Conservation (phyloP, 2,797 vertebrate genomes). For the Scleropages formosus region DNA sequence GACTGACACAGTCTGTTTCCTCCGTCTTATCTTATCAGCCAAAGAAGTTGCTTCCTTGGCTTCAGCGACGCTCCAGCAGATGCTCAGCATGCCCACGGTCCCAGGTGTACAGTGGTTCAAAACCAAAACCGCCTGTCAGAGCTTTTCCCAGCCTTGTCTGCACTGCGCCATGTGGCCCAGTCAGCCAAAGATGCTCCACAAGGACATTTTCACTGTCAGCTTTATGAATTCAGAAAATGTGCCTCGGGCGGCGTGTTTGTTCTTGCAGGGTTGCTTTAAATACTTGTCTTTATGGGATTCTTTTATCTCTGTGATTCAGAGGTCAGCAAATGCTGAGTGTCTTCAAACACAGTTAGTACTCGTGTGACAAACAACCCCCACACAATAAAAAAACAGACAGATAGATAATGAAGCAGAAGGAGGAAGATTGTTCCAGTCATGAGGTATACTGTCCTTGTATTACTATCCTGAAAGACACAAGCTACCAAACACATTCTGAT, state of each 20-base stretch:
- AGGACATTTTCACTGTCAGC: not conserved
- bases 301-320: not conserved
- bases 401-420: too few species aligned
- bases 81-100: not conserved
- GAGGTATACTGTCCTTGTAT: too few species aligned
- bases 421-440: too few species aligned
- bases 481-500: not conserved
- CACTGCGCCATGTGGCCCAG: not conserved
- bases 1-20: constrained; percentile 4
- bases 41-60: not conserved
- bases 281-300: not conserved
- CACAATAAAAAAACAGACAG: too few species aligned
- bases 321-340: not conserved
- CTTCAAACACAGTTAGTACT: not conserved
- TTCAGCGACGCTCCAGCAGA: not conserved
- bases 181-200: not conserved
- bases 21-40: constrained; percentile 8
- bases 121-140: not conserved
- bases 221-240: constrained; percentile 1
- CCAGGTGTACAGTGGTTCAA: not conserved
- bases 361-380: too few species aligned
- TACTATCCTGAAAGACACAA: too few species aligned
- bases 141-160: not conserved
- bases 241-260: not conserved
- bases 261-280: not conserved